phyloP scores from a whole-genome alignment of 2,888 invertebrate species.

The Syrista parreyssii region DNA sequence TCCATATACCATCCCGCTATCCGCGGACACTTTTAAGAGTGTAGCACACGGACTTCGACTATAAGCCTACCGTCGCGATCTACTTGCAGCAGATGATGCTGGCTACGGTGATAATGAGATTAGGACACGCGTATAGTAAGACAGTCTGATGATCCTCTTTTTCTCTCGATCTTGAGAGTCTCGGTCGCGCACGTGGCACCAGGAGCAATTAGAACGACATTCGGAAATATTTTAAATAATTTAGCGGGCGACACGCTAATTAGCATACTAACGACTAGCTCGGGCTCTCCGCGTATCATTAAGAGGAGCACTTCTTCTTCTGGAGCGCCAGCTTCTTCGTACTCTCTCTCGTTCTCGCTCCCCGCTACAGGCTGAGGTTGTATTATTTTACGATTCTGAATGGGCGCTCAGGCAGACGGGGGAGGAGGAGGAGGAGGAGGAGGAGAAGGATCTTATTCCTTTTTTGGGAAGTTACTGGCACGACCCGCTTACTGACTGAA shows the following conservation, averaged over 20 bases:
- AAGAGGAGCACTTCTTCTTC: background rate
- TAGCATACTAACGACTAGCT: conserved; percentile 64
- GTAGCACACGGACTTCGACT: background rate
- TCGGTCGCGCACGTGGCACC: conserved; percentile 33
- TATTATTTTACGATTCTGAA: background rate
- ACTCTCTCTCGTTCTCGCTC: background rate
- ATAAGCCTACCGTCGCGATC: background rate
- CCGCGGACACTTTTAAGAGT: background rate
- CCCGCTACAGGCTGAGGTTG: background rate
- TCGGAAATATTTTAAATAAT: conserved; percentile 57
- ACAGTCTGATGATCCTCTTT: background rate
- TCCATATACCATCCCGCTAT: background rate
- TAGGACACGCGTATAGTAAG: background rate
- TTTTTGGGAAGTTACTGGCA: background rate
- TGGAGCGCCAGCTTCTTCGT: background rate
- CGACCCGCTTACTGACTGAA: background rate
- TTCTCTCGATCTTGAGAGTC: background rate
- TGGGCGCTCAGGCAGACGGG: background rate
- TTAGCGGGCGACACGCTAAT: conserved; percentile 53
- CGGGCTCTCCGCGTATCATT: conserved; percentile 42
- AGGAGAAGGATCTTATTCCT: background rate
- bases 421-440: too few species aligned
- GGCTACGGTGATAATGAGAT: background rate
- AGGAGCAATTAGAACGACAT: conserved; percentile 39
- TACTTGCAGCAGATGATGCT: background rate